Evolutionary conservation across 2,113 vertebrate species (phyloP).

Genomic region (Bagarius yarrelli): DNA sequence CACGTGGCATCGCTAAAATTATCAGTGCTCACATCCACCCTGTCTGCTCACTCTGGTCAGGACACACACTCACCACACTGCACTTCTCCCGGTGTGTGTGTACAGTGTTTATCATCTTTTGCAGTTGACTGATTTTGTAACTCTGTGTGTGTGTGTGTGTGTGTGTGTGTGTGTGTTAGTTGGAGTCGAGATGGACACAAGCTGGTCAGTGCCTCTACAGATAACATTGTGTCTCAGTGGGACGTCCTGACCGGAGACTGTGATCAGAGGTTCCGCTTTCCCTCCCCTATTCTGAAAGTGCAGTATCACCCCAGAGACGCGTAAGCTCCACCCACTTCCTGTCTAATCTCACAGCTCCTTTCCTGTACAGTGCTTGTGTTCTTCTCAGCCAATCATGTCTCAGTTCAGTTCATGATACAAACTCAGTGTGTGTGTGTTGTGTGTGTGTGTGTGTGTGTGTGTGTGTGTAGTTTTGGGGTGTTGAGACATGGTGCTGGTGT

Average conservation of each 20-base stretch:
- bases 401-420: neutral
- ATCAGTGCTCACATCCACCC: slow-evolving; percentile 98
- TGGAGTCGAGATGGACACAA: slow-evolving; percentile 99
- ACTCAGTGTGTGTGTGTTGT: neutral
- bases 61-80: neutral
- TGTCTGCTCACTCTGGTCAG: slow-evolving; percentile 92
- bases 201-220: slow-evolving; percentile 93
- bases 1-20: slow-evolving; percentile 95
- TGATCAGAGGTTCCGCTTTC: slow-evolving; percentile 95
- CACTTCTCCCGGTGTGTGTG: neutral
- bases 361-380: neutral
- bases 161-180: slow-evolving; percentile 60
- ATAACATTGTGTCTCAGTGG: slow-evolving; percentile 98
- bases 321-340: slow-evolving; percentile 71
- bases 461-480: slow-evolving; percentile 35
- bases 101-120: neutral
- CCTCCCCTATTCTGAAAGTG: slow-evolving; percentile 94
- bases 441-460: neutral
- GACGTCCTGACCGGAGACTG: slow-evolving; percentile 96
- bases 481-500: slow-evolving; percentile 95
- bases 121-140: neutral
- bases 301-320: slow-evolving; percentile 95
- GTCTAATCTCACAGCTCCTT: neutral
- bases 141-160: neutral
- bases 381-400: neutral